Percentiles rank a stretch among this genome's conserved stretches.
Conservation (phyloP, 2,113 vertebrate species). For the Notarius lentiginosus region DNA sequence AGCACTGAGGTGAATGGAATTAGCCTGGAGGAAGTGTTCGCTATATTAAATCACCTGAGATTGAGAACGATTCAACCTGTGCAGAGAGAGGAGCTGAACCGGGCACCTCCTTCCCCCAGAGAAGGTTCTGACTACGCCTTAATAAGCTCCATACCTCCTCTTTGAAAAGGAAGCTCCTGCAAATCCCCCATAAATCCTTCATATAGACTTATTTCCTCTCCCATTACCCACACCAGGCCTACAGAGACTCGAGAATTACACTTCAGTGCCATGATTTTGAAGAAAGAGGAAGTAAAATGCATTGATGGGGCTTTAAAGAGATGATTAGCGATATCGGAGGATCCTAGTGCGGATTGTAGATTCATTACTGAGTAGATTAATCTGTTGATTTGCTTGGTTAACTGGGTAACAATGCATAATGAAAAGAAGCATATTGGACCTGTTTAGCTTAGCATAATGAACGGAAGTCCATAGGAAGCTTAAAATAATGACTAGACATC, state of each 20-base stretch:
- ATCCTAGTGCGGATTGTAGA: not conserved
- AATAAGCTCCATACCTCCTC: slow-evolving; percentile 64
- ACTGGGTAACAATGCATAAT: slow-evolving; percentile 29
- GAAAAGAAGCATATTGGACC: not conserved
- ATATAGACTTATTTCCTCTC: slow-evolving; percentile 31
- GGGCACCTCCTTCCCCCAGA: slow-evolving; percentile 5
- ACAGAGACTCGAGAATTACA: not conserved
- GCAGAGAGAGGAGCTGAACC: not conserved
- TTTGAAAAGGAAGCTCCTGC: slow-evolving; percentile 51
- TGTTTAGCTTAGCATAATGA: not conserved
- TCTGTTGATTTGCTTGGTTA: not conserved
- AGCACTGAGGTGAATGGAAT: slow-evolving; percentile 54
- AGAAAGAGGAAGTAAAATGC: not conserved
- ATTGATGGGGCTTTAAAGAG: not conserved
- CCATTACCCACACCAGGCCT: slow-evolving; percentile 23
- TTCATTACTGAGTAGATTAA: not conserved
- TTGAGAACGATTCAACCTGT: slow-evolving; percentile 49
- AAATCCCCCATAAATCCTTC: slow-evolving; percentile 40
- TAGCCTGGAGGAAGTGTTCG: slow-evolving; percentile 56
- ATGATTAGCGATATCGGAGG: not conserved
- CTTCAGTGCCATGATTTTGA: not conserved
- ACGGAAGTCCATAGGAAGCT: not conserved
- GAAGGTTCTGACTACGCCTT: slow-evolving; percentile 51
- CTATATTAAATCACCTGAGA: slow-evolving; percentile 66
- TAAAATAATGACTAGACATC: not conserved